These are phyloP conservation scores for Agrenia bidenticulata DNA, from an alignment of 2,888 invertebrate species.

Conservation along the genomic window DNA sequence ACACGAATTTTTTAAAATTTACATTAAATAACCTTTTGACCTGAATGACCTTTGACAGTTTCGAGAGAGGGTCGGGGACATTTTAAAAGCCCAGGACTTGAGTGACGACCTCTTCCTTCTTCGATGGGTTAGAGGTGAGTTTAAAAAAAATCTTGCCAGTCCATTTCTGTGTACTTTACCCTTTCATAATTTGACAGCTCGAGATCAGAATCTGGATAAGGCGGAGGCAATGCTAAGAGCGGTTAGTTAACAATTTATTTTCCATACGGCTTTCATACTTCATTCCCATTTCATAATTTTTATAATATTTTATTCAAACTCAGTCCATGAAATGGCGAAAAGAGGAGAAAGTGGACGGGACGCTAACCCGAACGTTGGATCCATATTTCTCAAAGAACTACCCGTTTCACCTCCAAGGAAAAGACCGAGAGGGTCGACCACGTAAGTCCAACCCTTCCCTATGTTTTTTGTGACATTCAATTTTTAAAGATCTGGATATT, in stretches of 20 bases:
- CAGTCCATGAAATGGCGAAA: slow-evolving; percentile 15
- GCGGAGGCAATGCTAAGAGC: slow-evolving; percentile 14
- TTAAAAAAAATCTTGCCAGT: not conserved
- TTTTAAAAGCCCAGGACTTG: slow-evolving; percentile 27
- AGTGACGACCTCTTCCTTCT: slow-evolving; percentile 38
- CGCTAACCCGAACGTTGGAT: not conserved
- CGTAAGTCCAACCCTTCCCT: not conserved
- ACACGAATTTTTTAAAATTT: no score
- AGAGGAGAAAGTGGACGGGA: slow-evolving; percentile 7
- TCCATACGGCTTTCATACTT: not conserved
- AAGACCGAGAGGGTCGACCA: slow-evolving; percentile 8
- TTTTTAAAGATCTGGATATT: no score
- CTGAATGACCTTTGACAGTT: no score
- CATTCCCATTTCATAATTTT: not conserved
- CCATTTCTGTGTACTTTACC: not conserved
- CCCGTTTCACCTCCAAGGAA: slow-evolving; percentile 1
- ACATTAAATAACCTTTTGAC: no score
- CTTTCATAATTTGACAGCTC: slow-evolving; percentile 4
- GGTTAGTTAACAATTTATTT: not conserved
- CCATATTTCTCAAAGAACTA: slow-evolving; percentile 8
- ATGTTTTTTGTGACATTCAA: no score
- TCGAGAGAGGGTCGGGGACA: slow-evolving; percentile 32
- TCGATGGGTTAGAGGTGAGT: slow-evolving; percentile 44
- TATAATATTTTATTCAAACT: not conserved
- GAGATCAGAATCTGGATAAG: slow-evolving; percentile 13